These are phyloP conservation scores for Zosterops hypoxanthus DNA, from an alignment of 2,113 vertebrate genomes.

Conservation along the genomic window DNA sequence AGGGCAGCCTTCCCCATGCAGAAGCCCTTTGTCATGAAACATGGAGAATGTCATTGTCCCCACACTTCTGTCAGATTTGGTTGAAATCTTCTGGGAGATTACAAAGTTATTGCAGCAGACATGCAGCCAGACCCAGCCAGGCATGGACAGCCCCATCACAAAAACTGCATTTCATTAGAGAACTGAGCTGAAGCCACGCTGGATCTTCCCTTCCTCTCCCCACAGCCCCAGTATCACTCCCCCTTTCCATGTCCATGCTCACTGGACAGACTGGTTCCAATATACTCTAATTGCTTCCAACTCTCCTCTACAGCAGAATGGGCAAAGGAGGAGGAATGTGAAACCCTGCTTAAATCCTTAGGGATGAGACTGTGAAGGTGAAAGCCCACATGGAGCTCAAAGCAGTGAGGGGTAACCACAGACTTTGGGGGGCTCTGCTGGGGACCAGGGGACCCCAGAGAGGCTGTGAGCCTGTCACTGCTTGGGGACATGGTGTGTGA, in stretches of 20 bases:
- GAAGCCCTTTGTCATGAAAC: not conserved
- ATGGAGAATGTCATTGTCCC: not conserved
- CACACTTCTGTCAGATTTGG: slow-evolving; percentile 32
- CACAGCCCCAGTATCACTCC: not conserved
- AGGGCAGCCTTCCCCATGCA: not conserved
- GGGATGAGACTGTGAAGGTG: not conserved
- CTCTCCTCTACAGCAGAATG: fast-evolving
- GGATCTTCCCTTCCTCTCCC: not conserved
- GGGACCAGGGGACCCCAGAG: not conserved
- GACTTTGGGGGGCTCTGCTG: not conserved
- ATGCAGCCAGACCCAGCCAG: slow-evolving; percentile 5
- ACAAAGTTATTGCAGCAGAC: slow-evolving; percentile 39
- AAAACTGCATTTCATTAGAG: slow-evolving; percentile 11
- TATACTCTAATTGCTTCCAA: not conserved
- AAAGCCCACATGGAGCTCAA: not conserved
- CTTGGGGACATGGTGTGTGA: fast-evolving
- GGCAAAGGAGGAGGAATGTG: not conserved
- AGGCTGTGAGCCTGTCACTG: not conserved
- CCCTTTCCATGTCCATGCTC: not conserved
- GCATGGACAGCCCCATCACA: not conserved
- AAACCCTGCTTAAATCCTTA: not conserved
- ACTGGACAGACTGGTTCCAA: not conserved
- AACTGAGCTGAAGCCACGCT: not conserved
- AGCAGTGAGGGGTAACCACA: not conserved
- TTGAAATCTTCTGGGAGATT: slow-evolving; percentile 44